Conservation (phyloP, 2,888 invertebrate species). For the Nesidiocoris tenuis region DNA sequence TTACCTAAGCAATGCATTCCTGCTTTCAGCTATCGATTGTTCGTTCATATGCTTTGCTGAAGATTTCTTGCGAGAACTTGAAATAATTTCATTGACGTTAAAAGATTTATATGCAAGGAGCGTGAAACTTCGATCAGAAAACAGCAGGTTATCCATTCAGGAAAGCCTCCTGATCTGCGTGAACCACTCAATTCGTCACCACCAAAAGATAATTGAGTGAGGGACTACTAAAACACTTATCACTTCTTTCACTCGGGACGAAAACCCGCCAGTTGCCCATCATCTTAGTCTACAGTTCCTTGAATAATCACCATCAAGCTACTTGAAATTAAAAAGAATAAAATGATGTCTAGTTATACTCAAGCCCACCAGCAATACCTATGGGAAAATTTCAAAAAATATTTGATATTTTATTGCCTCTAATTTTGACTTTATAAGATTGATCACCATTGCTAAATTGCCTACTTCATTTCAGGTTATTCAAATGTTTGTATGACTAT, state of each 20-base stretch:
- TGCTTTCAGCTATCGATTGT: constrained; percentile 14
- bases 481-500: not conserved
- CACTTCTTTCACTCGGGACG: no score
- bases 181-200: constrained; percentile 19
- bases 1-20: no score
- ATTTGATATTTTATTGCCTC: no score
- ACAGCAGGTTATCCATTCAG: not conserved
- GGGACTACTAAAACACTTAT: not conserved
- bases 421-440: no score
- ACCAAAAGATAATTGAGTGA: constrained; percentile 21
- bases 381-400: no score
- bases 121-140: not conserved
- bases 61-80: constrained; percentile 19
- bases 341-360: no score
- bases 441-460: no score
- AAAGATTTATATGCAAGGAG: not conserved
- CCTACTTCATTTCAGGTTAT: constrained; percentile 13
- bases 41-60: constrained; percentile 24
- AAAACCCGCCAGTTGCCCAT: no score
- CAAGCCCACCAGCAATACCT: no score
- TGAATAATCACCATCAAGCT: no score
- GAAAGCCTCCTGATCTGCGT: constrained; percentile 12
- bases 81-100: constrained; percentile 12
- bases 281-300: no score
- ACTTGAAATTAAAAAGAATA: no score